These are phyloP conservation scores for Acrossocheilus wenchowensis DNA, from an alignment of 2,797 vertebrate genomes.

Conservation along the genomic window DNA sequence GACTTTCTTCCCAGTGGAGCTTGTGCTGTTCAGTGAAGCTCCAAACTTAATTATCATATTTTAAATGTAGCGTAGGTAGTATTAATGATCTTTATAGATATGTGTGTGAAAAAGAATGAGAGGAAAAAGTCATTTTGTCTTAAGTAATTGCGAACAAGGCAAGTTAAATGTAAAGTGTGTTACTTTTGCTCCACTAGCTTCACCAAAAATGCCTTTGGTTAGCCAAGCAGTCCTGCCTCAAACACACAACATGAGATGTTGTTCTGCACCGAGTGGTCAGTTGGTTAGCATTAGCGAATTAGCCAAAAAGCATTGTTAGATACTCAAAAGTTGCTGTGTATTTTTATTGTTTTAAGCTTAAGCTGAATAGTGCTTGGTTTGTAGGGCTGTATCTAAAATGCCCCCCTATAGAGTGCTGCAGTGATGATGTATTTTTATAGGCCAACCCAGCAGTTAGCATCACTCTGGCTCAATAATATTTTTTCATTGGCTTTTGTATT, in stretches of 20 bases:
- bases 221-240: neutral
- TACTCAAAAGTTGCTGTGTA: neutral
- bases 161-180: neutral
- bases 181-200: neutral
- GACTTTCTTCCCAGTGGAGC: slow-evolving; percentile 90
- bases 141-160: neutral
- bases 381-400: neutral
- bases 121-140: neutral
- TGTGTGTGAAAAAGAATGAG: neutral
- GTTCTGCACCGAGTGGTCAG: neutral
- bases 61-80: neutral
- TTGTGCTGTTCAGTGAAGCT: slow-evolving; percentile 88
- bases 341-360: neutral
- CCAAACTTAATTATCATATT: neutral
- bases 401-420: neutral
- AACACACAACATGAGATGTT: neutral
- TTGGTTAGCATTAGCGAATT: neutral
- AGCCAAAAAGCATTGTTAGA: neutral
- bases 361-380: neutral
- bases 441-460: neutral
- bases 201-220: neutral
- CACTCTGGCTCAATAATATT: neutral
- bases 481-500: neutral
- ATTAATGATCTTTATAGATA: neutral
- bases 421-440: neutral